phyloP scores from a whole-genome alignment of 2,113 vertebrate genomes.

The Symphodus melops region DNA sequence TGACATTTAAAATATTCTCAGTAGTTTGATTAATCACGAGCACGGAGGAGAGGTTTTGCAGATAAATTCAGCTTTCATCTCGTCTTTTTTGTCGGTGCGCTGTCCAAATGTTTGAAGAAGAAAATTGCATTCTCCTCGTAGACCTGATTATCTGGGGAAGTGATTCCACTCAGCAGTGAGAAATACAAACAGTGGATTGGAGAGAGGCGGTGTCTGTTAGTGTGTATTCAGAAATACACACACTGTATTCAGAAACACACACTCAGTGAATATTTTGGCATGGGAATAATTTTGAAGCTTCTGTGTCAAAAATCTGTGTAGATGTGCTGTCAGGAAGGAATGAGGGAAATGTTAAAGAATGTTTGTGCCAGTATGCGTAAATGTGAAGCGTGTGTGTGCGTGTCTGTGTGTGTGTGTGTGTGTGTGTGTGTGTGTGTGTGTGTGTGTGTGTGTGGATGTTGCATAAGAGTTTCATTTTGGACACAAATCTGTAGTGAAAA shows the following conservation, averaged over 20 bases:
- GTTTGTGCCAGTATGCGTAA: not conserved
- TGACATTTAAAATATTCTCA: constrained; percentile 10
- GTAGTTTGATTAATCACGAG: constrained; percentile 8
- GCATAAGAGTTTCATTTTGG: constrained; percentile 72
- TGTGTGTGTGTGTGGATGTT: constrained; percentile 35
- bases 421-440: constrained; percentile 31
- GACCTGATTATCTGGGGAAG: constrained; percentile 28
- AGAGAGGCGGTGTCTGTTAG: not conserved
- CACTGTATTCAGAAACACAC: not conserved
- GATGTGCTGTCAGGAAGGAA: constrained; percentile 13
- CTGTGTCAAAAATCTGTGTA: constrained; percentile 7
- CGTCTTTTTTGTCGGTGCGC: not conserved
- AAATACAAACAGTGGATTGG: constrained; percentile 33
- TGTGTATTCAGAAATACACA: not conserved
- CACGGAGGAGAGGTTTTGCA: not conserved
- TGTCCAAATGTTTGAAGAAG: constrained; percentile 20
- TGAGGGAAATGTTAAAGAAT: not conserved
- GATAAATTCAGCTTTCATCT: not conserved
- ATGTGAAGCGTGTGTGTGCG: constrained; percentile 23
- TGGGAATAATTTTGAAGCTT: constrained; percentile 15
- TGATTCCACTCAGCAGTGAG: not conserved
- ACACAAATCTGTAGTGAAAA: constrained; percentile 50
- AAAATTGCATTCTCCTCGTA: constrained; percentile 54
- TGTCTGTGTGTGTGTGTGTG: constrained; percentile 11
- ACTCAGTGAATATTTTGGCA: constrained; percentile 7